Base-by-base conservation (phyloP, 2,888 invertebrate species). In the Drosophila hawaiiensis region DNA sequence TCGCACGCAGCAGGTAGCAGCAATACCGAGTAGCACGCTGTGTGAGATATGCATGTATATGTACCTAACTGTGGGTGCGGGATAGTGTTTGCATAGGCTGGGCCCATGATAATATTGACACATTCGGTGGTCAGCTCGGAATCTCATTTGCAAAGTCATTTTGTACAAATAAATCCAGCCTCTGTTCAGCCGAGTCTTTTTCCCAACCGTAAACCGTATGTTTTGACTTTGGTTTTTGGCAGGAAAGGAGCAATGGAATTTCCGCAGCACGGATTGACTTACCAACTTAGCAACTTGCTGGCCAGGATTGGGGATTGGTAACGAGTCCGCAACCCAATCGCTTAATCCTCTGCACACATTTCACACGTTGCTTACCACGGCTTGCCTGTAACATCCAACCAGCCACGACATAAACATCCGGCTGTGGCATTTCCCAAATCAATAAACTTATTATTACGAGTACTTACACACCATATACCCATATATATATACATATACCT, bases 61-160 rank as follows among this genome's bases (percentile, higher is more conserved):
- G 55, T 37, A 37, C 19, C 16, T 62, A 55, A 22, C 28, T 56
- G n/a, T 9, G 54, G 31, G 41, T 50, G 50, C 35, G 41, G 37
- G 41, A 55, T 49, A 47, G 58, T 89, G 86, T 91, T 90, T 88
- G 86, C 82, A 80, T 82, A 81, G 80, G 76, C 58, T 58, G 63
- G 61, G 73, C 77, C 76, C 87, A 89, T 82, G 79, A 89, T 75
- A 91, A 91, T 91, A 91, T 91, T 91, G 90, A 91, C 91, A 89
- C 68, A 83, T 80, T 88, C 76, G 86, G 79, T 80, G 87, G 84
- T 76, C 84, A 77, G 73, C 70, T 61, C 72, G 68, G 82, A 91
- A 91, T 92, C 91, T 89, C 89, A 92, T 92, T 92, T 92, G 91
- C 84, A 83, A 91, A 92, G 92, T 92, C 91, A 91, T 91, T 91